phyloP scores from a whole-genome alignment of 2,797 vertebrate genomes.

The Melanotaenia boesemani region DNA sequence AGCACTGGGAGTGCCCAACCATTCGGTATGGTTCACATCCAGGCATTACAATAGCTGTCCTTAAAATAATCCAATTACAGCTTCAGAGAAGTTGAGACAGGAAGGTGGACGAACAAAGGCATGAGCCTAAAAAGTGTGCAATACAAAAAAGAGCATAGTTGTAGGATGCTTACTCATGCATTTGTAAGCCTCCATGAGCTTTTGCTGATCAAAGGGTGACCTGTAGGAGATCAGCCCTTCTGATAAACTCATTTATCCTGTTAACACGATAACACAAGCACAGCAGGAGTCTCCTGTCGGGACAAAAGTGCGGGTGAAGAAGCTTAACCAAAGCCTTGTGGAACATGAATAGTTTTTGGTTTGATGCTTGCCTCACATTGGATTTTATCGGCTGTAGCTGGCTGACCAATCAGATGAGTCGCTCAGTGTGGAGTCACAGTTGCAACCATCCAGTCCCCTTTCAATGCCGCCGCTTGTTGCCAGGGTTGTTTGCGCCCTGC shows the following conservation, averaged over 20 bases:
- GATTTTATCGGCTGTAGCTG: slow-evolving; percentile 18
- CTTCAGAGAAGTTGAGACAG: not conserved
- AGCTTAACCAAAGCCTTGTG: slow-evolving; percentile 9
- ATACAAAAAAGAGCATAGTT: not conserved
- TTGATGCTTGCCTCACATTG: slow-evolving; percentile 3
- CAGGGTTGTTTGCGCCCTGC: slow-evolving; percentile 64
- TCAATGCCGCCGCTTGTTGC: slow-evolving; percentile 65
- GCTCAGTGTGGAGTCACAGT: slow-evolving; percentile 49
- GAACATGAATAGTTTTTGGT: slow-evolving; percentile 30
- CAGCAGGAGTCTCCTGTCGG: slow-evolving; percentile 23
- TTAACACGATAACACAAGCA: slow-evolving; percentile 14
- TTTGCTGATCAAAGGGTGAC: not conserved
- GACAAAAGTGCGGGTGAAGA: slow-evolving; percentile 20
- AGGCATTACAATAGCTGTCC: slow-evolving; percentile 28
- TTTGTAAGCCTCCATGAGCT: not conserved
- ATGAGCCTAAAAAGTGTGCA: slow-evolving; percentile 15
- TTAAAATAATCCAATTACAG: no score
- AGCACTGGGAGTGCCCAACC: not conserved
- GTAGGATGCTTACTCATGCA: not conserved
- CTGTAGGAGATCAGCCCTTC: not conserved
- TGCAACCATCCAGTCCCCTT: slow-evolving; percentile 63
- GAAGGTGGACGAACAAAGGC: slow-evolving; percentile 45
- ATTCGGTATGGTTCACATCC: slow-evolving; percentile 16
- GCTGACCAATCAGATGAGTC: slow-evolving; percentile 58
- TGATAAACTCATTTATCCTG: slow-evolving; percentile 13